Base-by-base conservation (phyloP, 2,888 invertebrate genomes). In the Platerodrilus igneus region DNA sequence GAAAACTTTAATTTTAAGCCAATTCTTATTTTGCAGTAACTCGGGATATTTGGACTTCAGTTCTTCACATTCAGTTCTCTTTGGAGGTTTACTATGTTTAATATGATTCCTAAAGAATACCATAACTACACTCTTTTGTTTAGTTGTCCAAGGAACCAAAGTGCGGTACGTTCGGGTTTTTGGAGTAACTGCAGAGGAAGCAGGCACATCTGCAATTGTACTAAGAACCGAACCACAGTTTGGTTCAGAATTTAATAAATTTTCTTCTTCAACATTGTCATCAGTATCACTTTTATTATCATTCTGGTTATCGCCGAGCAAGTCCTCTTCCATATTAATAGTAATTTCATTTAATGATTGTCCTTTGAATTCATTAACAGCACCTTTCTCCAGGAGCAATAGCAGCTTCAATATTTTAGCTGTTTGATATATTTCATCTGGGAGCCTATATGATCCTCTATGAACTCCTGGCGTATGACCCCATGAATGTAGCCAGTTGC, bases 401-500 rank as follows among this genome's bases (percentile, higher is more conserved):
- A 52, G 27, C 10, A 53, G 19, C 36, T 53, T 53, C 1, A 44
- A 39, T 20, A 53, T 46, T 44, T 53, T 54, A 3, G 48, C 52
- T 1, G 48, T 52, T 33, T 54, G 51, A 14, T 50, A 47, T 2
- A 55, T 22, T 22, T 53, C 50, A 37, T 55, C 44, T 2, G 54
- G 51, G 9, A 57, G 31, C 18, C 55, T 34, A 38, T 56, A 53
- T 6, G 20, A 29, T 5, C 26, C 26, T 35, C 31, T 47, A 34
- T 54, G 51, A 5, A 55, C 36, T 16, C 43, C 48, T 18, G 35
- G 1, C 15, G 53, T 52, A 31, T 56, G 54, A 1, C 56, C 27
- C 56, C 55, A 57, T 56, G 47, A 56, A 56, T 2, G 37, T 41
- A 7, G 56, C 46, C 9, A 55, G 21, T 37, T 56, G 54, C 32